A percentile compares a stretch with the other conserved stretches of the same genome.
Evolutionary conservation across 1,140 invertebrate species (phyloP).

Genomic region (Drosophila truncata): DNA sequence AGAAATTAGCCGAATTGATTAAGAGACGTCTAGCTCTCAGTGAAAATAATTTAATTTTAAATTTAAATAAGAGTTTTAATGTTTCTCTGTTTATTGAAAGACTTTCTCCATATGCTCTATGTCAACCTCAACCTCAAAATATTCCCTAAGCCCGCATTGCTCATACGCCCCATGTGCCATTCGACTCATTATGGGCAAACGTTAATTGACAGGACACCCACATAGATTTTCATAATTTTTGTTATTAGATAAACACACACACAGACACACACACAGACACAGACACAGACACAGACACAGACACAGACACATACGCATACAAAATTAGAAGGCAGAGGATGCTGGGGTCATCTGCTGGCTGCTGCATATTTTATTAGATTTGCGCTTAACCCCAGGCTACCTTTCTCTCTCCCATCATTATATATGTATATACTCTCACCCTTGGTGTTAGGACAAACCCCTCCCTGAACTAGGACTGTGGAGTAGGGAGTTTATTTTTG

Average conservation of each 20-base stretch:
- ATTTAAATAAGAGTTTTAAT: background rate
- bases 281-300: slow-evolving; percentile 33
- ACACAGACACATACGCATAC: slow-evolving; percentile 12
- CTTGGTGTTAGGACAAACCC: background rate
- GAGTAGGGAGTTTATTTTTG: background rate
- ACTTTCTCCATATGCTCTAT: no score
- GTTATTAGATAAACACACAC: slow-evolving; percentile 58
- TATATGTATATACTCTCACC: no score
- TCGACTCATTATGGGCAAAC: slow-evolving; percentile 34
- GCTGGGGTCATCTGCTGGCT: slow-evolving; percentile 49
- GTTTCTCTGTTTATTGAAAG: no score
- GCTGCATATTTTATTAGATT: slow-evolving; percentile 77
- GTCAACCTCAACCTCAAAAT: no score
- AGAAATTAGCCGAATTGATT: slow-evolving; percentile 20
- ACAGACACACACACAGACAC: slow-evolving; percentile 11
- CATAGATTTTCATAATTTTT: slow-evolving; percentile 80
- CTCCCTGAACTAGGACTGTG: background rate
- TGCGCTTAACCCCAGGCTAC: slow-evolving; percentile 27
- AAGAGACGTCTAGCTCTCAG: background rate
- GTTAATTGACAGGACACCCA: slow-evolving; percentile 69
- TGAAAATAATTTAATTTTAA: background rate
- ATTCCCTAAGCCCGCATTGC: slow-evolving; percentile 33
- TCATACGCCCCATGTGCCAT: slow-evolving; percentile 58
- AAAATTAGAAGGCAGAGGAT: background rate
- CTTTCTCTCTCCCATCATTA: background rate